Percentiles rank a stretch among this genome's conserved stretches.
phyloP scores from a whole-genome alignment of 2,113 vertebrate species.

The Cyprinodon variegatus region DNA sequence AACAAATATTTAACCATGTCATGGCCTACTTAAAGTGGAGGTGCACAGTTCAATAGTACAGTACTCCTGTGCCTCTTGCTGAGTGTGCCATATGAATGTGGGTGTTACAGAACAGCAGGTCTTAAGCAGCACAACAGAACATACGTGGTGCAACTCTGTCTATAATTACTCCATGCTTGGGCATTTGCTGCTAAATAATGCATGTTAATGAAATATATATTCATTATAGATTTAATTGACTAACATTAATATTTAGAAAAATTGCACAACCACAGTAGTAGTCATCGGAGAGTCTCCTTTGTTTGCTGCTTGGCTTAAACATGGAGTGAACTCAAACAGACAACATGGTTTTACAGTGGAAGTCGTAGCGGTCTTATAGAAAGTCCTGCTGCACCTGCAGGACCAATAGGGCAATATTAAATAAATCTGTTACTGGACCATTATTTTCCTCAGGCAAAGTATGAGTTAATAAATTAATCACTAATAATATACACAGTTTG shows the following conservation, averaged over 20 bases:
- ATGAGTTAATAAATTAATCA: conserved; percentile 21
- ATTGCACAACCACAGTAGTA: conserved; percentile 1
- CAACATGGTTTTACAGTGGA: conserved; percentile 35
- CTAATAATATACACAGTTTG: conserved; percentile 17
- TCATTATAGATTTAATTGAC: conserved; percentile 31
- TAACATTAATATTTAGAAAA: conserved; percentile 15
- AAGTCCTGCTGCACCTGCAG: conserved; percentile 50
- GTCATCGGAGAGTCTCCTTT: conserved; percentile 9
- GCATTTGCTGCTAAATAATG: conserved; percentile 38
- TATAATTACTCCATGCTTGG: conserved; percentile 40
- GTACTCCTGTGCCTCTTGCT: conserved; percentile 26
- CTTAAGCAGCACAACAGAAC: conserved; percentile 46
- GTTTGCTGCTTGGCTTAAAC: neutral
- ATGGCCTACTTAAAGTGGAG: conserved; percentile 15
- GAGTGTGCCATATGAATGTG: conserved; percentile 40
- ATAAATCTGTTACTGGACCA: conserved; percentile 47
- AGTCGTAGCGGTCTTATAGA: conserved; percentile 27
- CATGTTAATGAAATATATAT: conserved; percentile 35
- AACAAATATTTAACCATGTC: conserved; percentile 6
- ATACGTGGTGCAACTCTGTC: conserved; percentile 39
- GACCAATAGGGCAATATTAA: conserved; percentile 58
- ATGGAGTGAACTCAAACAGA: conserved; percentile 12
- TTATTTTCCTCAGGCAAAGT: conserved; percentile 25
- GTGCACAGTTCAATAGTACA: conserved; percentile 19
- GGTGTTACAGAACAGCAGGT: conserved; percentile 62